These are phyloP conservation scores for Triops longicaudatus DNA, from an alignment of 1,140 invertebrate genomes.

Conservation along the genomic window DNA sequence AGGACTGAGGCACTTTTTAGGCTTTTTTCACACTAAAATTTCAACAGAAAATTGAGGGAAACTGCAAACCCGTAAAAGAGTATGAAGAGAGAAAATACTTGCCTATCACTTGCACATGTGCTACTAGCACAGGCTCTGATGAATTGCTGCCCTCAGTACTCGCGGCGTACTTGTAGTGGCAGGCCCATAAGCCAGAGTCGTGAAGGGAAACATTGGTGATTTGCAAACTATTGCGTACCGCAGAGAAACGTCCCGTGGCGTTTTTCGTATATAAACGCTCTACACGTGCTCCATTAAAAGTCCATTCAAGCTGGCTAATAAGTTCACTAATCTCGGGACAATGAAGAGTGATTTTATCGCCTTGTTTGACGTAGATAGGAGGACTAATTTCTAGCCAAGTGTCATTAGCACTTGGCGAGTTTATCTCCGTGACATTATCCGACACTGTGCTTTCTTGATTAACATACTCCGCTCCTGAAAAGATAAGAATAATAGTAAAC, in stretches of 20 bases:
- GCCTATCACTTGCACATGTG: neutral
- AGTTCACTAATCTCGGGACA: neutral
- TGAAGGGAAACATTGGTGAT: conserved; percentile 1
- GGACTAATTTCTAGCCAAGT: conserved; percentile 1
- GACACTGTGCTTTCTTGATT: neutral
- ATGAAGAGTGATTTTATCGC: conserved; percentile 12
- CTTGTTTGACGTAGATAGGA: neutral
- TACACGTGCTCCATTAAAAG: neutral
- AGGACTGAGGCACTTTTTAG: no score
- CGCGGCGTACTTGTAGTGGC: neutral
- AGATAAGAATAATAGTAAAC: neutral
- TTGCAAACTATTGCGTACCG: neutral
- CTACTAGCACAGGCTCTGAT: neutral
- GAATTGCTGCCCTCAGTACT: neutral
- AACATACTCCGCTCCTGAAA: conserved; percentile 1
- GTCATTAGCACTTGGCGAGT: neutral
- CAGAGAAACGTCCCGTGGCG: neutral
- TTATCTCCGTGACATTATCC: neutral
- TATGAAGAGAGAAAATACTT: neutral
- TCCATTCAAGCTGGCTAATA: neutral
- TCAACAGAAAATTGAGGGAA: no score
- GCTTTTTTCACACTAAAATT: no score
- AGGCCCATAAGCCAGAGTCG: neutral
- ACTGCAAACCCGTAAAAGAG: no score
- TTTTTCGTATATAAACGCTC: neutral